A percentile compares a stretch with the other conserved stretches of the same genome.
Evolutionary conservation across 2,113 vertebrate species (phyloP).

Genomic region (Pteronura brasiliensis): DNA sequence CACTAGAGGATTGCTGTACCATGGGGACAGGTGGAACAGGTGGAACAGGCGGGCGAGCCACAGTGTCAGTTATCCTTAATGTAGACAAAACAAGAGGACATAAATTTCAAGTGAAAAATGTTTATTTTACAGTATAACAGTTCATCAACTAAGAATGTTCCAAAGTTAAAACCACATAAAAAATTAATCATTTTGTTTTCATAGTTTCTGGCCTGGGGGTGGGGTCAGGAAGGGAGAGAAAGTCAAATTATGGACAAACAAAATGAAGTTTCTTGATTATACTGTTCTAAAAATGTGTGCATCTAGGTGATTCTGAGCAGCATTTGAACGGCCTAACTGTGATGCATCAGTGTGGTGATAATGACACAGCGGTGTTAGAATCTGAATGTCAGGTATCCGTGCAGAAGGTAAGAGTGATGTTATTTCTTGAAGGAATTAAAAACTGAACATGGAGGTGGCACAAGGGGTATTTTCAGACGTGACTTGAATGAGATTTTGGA

Average conservation of each 20-base stretch:
- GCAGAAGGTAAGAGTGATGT: slow-evolving; percentile 75
- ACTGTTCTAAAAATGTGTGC: slow-evolving; percentile 49
- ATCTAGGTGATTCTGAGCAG: slow-evolving; percentile 56
- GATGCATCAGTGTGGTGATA: slow-evolving; percentile 18
- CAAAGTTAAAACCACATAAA: background rate
- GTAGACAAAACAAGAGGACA: background rate
- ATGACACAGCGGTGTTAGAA: background rate
- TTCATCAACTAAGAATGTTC: background rate
- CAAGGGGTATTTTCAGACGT: slow-evolving; percentile 7
- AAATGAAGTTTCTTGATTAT: slow-evolving; percentile 19
- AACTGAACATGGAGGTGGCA: background rate
- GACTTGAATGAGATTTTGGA: background rate
- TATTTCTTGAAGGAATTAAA: slow-evolving; percentile 20
- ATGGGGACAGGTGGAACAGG: background rate
- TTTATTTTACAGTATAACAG: background rate
- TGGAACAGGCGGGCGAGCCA: background rate
- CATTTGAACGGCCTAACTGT: background rate
- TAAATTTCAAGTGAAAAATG: background rate
- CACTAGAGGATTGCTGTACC: background rate
- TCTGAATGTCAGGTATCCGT: slow-evolving; percentile 47
- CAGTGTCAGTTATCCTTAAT: background rate
- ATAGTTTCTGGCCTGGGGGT: background rate
- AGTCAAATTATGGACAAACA: slow-evolving; percentile 2
- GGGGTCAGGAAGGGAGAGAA: background rate
- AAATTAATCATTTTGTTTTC: slow-evolving; percentile 15